Conservation (phyloP, 2,888 invertebrate species). For the Beris morrisii region DNA sequence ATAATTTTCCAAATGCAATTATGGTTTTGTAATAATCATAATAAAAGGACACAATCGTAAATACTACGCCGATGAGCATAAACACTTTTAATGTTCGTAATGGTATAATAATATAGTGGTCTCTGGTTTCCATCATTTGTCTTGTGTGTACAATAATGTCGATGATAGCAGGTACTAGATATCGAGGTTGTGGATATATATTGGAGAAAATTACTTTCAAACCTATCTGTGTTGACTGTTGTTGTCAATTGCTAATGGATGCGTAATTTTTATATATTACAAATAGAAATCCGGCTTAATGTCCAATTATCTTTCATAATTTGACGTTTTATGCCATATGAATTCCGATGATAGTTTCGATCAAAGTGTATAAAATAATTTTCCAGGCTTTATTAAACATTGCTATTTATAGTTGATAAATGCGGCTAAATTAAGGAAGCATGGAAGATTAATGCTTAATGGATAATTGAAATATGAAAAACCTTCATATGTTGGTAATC, state of each 20-base stretch:
- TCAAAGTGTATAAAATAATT: too few relatives aligned
- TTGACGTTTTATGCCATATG: conserved; percentile 23
- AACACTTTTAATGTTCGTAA: neutral
- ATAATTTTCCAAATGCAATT: conserved; percentile 38
- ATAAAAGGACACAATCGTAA: conserved; percentile 37
- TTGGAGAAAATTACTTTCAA: too few relatives aligned
- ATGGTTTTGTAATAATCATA: conserved; percentile 37
- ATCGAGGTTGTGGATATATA: too few relatives aligned
- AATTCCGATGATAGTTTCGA: too few relatives aligned
- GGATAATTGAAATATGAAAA: too few relatives aligned
- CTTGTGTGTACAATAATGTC: conserved; percentile 1
- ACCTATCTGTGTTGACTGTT: neutral
- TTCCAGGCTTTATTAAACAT: too few relatives aligned
- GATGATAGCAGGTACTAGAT: too few relatives aligned
- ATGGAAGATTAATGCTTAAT: too few relatives aligned
- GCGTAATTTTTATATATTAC: conserved; percentile 29
- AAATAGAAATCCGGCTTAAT: conserved; percentile 32
- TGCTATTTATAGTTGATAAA: too few relatives aligned
- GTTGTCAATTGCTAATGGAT: conserved; percentile 23
- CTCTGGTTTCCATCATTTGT: conserved; percentile 33
- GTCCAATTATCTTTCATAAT: conserved; percentile 35
- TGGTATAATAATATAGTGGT: conserved; percentile 9
- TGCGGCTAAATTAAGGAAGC: too few relatives aligned
- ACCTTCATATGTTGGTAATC: too few relatives aligned
- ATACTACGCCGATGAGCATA: conserved; percentile 19